Conservation (phyloP, 2,797 vertebrate genomes). For the Semotilus atromaculatus region DNA sequence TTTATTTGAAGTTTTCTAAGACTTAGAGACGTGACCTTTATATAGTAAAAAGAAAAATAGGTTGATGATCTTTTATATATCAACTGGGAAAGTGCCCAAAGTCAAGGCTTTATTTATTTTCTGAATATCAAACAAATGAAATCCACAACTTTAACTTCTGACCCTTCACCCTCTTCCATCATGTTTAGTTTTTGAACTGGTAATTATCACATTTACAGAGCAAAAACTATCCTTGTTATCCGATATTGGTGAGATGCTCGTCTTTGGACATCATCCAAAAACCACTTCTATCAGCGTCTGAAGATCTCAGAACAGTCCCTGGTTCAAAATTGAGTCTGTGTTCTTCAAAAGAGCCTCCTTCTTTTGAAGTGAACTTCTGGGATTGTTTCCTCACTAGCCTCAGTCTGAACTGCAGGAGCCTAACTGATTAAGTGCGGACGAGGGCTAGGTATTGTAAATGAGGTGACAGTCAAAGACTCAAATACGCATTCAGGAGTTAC, state of each 20-base stretch:
- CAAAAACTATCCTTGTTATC: constrained; percentile 67
- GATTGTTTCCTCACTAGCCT: constrained; percentile 70
- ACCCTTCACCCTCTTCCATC: constrained; percentile 27
- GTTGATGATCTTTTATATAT: neutral
- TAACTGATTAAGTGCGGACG: constrained; percentile 82
- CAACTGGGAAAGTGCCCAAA: neutral
- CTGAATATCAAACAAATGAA: neutral
- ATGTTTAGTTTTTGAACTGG: constrained; percentile 49
- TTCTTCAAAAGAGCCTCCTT: constrained; percentile 81
- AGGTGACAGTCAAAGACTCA: constrained; percentile 76
- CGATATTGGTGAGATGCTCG: constrained; percentile 69
- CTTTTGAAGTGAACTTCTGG: constrained; percentile 82
- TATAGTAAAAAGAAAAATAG: neutral
- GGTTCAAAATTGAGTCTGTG: constrained; percentile 76
- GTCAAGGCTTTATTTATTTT: constrained; percentile 8
- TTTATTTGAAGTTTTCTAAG: neutral
- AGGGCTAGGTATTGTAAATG: constrained; percentile 78
- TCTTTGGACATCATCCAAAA: constrained; percentile 77
- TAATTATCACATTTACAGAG: constrained; percentile 50
- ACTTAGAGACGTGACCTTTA: neutral
- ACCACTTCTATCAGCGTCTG: constrained; percentile 80
- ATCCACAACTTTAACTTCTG: neutral
- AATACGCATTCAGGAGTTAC: constrained; percentile 63
- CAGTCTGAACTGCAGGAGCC: constrained; percentile 63
- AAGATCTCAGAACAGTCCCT: constrained; percentile 77